phyloP scores from a whole-genome alignment of 2,113 vertebrate genomes.

The Tinamus guttatus region DNA sequence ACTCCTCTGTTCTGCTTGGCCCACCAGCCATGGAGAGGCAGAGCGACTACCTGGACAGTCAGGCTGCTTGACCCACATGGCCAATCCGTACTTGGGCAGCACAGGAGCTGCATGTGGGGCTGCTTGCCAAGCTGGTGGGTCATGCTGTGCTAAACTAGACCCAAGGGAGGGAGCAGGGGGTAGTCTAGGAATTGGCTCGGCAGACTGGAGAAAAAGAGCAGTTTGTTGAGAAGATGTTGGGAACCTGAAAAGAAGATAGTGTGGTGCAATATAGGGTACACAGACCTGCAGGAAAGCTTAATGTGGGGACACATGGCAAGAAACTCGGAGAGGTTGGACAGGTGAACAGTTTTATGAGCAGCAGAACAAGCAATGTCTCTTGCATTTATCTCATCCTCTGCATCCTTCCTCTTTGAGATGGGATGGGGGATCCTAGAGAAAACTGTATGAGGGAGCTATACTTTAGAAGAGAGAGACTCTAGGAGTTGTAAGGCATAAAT shows the following conservation, averaged over 20 bases:
- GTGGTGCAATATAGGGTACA: not conserved
- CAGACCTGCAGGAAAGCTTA: not conserved
- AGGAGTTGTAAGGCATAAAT: not conserved
- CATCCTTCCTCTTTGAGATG: not conserved
- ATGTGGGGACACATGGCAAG: not conserved
- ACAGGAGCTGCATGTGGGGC: not conserved
- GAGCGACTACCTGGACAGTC: not conserved
- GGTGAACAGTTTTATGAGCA: not conserved
- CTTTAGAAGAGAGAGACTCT: not conserved
- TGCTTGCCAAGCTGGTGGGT: not conserved
- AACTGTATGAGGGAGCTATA: not conserved
- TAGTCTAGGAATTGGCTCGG: not conserved
- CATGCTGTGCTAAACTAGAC: rapidly evolving
- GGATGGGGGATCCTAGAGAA: not conserved
- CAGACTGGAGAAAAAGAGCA: not conserved
- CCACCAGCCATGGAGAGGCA: not conserved
- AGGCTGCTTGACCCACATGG: not conserved
- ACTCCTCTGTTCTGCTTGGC: not conserved
- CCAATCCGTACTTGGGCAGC: not conserved
- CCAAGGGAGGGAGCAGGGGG: not conserved
- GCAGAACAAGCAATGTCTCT: not conserved
- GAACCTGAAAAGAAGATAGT: rapidly evolving
- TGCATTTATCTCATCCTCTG: not conserved
- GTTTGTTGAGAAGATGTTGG: not conserved
- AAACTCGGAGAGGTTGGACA: not conserved